Evolutionary conservation across 2,113 vertebrate genomes (phyloP), one percentile per base, ranked within the genome.

Genomic region (Typhlomys cinereus): DNA sequence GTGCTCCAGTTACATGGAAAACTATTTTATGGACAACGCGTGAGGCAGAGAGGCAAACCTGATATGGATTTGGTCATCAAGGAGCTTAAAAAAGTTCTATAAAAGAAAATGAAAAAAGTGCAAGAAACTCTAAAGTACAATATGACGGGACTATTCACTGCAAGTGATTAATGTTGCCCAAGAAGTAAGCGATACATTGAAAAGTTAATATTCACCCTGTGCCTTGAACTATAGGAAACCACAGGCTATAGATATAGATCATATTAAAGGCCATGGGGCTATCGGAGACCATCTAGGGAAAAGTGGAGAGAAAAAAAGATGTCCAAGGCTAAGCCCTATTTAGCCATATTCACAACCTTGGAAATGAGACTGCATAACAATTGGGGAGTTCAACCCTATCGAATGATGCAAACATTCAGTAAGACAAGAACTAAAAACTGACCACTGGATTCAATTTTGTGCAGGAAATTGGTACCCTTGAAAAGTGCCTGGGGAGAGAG

Each of bases 101-200:
- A 92, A 88, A 73, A 31, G 67, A 85, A 82, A 88, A 48, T 27
- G 54, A 36, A 18, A 71, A 87, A 94, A 79, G 13, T 46, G n/a
- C n/a, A n/a, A 90, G 66, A 80, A 91, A 64, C 46, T n/a, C 41
- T n/a, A 31, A 89, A 74, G 54, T 27, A 76, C 46, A 74, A 61
- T 48, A 4, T 6, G 9, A 57, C 41, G 8, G 29, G 17, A 89
- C 64, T 36, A 36, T 36, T 73, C 50, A 70, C 44, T 83, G 25
- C 69, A 46, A 89, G 7, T 80, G 8, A 90, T 71, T 70, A 39
- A 59, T 83, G 73, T 75, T 57, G 73, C 12, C 59, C 17, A 27
- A 18, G 7, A 86, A 44, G 27, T 57, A 85, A 74, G 48, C 69
- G 6, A 46, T 86, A 17, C 57, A 34, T 9, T 36, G 12, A 90